These are phyloP conservation scores for Mactromeris polynyma DNA, from an alignment of 2,888 invertebrate genomes.

Conservation along the genomic window DNA sequence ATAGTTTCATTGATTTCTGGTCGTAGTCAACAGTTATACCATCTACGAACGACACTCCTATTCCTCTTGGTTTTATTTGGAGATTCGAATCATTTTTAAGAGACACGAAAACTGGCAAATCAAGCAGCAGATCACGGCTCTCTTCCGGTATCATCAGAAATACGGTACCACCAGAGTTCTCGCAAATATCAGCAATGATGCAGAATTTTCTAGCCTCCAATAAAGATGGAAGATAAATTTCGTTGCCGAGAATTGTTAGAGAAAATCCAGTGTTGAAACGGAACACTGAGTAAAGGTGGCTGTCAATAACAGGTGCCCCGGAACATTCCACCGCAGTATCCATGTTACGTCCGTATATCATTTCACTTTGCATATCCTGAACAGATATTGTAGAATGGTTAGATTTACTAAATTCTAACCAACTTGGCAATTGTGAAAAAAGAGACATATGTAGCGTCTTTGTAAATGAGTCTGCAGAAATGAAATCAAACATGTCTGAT, in stretches of 20 bases:
- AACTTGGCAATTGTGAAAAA: slow-evolving; percentile 30
- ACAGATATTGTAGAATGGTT: slow-evolving; percentile 39
- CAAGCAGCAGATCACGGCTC: not conserved
- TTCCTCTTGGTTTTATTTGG: slow-evolving; percentile 24
- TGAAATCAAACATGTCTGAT: slow-evolving; percentile 53
- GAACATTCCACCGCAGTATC: slow-evolving; percentile 6
- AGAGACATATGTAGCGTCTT: slow-evolving; percentile 32
- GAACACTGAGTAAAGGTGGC: slow-evolving; percentile 46
- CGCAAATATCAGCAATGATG: slow-evolving; percentile 42
- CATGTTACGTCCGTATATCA: slow-evolving; percentile 36
- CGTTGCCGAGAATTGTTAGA: not conserved
- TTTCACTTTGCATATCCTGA: slow-evolving; percentile 25
- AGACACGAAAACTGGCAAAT: not conserved
- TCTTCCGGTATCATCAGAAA: slow-evolving; percentile 47
- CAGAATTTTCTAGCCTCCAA: slow-evolving; percentile 27
- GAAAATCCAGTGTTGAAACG: slow-evolving; percentile 24
- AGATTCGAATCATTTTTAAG: not conserved
- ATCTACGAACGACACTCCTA: slow-evolving; percentile 22
- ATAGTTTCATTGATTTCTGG: not conserved
- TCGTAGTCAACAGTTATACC: slow-evolving; percentile 10
- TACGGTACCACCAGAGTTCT: slow-evolving; percentile 30
- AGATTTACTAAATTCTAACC: slow-evolving; percentile 20
- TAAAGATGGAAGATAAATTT: slow-evolving; percentile 17
- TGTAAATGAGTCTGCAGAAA: slow-evolving; percentile 45
- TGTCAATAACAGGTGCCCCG: slow-evolving; percentile 33